Percentiles rank a stretch among this genome's conserved stretches.
These are phyloP conservation scores for Calcarius lapponicus DNA, from an alignment of 2,797 vertebrate genomes.

Conservation along the genomic window DNA sequence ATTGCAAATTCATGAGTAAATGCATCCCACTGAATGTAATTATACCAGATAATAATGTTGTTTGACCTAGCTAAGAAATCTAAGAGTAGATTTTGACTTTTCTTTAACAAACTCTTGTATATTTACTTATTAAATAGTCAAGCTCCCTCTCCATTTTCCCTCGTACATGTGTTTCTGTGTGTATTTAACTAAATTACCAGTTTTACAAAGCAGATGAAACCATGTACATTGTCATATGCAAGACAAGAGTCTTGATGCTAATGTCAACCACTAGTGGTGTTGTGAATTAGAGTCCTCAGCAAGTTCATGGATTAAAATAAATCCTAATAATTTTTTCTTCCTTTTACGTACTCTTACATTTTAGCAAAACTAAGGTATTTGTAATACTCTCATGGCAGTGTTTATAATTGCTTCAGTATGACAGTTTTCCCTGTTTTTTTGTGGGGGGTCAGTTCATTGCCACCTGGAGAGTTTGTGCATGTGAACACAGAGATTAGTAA, in stretches of 20 bases:
- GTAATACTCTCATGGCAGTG: not conserved
- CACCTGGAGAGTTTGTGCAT: not conserved
- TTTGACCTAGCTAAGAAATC: not conserved
- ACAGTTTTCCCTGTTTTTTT: not conserved
- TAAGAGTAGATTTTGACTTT: not conserved
- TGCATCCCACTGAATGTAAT: not conserved
- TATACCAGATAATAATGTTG: not conserved
- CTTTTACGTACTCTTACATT: not conserved
- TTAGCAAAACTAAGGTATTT: not conserved
- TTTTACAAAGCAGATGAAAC: not conserved
- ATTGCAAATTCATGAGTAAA: not conserved
- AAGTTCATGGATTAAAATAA: not conserved
- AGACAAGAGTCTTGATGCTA: not conserved
- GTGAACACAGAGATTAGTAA: not conserved
- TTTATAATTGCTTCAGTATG: not conserved
- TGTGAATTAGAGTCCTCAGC: not conserved
- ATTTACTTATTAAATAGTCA: not conserved
- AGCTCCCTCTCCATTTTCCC: not conserved
- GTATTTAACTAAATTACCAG: not conserved
- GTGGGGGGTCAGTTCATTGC: rapidly evolving
- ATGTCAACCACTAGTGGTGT: not conserved
- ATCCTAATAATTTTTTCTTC: not conserved
- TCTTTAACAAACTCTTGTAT: not conserved
- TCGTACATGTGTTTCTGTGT: not conserved
- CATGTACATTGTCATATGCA: not conserved